Evolutionary conservation across 2,113 vertebrate genomes (phyloP).

Genomic region (Protobothrops flavoviridis): DNA sequence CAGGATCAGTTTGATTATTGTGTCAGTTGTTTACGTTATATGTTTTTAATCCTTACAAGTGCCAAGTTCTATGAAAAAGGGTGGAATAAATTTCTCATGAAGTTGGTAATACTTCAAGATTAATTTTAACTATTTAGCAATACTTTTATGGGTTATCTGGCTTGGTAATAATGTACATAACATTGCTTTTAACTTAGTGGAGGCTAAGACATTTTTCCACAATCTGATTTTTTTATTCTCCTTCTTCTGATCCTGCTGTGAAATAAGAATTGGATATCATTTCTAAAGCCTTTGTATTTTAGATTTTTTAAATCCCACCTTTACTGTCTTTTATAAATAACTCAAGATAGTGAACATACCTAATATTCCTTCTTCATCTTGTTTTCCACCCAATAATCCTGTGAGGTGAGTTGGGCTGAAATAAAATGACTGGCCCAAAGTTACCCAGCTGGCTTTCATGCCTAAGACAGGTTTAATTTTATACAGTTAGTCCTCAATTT

Average conservation of each 20-base stretch:
- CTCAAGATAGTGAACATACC: background rate
- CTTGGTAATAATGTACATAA: background rate
- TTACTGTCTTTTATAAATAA: no score
- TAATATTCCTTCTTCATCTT: background rate
- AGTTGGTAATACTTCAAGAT: background rate
- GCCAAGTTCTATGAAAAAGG: background rate
- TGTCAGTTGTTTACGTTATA: background rate
- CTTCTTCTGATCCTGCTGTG: background rate
- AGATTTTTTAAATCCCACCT: background rate
- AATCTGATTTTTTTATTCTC: background rate
- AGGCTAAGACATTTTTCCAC: background rate
- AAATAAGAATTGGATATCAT: background rate
- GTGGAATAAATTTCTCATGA: background rate
- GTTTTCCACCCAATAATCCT: background rate
- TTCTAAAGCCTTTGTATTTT: background rate
- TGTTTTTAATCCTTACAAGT: background rate
- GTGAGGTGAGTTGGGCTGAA: background rate
- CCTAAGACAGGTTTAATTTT: background rate
- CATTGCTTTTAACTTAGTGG: background rate
- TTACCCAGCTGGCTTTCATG: background rate
- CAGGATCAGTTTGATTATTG: background rate
- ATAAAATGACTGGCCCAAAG: background rate
- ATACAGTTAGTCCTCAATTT: background rate
- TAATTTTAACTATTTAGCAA: background rate
- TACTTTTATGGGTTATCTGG: background rate